Evolutionary conservation across 2,888 invertebrate species (phyloP), one percentile per base, ranked within the genome.

Genomic region (Leptinotarsa peninsularis): DNA sequence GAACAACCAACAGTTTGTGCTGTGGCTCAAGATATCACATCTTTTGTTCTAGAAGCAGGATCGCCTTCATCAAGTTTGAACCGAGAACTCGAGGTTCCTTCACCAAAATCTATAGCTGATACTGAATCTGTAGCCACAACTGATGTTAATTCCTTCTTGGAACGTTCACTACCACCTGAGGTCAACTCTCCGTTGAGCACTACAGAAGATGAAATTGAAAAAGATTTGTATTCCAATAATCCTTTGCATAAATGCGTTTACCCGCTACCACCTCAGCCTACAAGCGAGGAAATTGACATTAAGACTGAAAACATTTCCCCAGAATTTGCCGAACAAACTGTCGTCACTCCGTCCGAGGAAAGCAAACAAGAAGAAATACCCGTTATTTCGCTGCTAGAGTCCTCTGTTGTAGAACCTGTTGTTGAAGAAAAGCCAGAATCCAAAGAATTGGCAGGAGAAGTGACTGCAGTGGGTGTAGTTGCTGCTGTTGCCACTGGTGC

Each of bases 241-340:
- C 76, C 76, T 21, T 73, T 74, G 60, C 69, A 58, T 43, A 82
- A 67, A 74, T 81, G 79, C 70, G 79, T 80, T 17, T 79, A 76
- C 67, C 83, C 79, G 27, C 69, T 77, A 50, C 78, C 79, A 0
- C 71, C 76, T 21, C 67, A 76, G 49, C 49, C 14, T 43, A 58
- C 43, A 5, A 49, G 43, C 23, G 75, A 79, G 67, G 76, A 82
- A 72, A 77, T 81, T 63, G 81, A 82, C 52, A 79, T 83, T 72
- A 82, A 82, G 82, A 85, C 85, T 78, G 86, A 87, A 74, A 81
- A 82, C 49, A 85, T 87, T 73, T 71, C 79, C 58, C 84, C 85
- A 1, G 85, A 87, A 79, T 86, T 82, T 79, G 83, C 86, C 4
- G 84, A 84, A 73, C 81, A 82, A 70, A 81, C 83, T 4, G 78